Evolutionary conservation across 2,888 invertebrate genomes (phyloP).

Genomic region (Drosophila prostipennis): DNA sequence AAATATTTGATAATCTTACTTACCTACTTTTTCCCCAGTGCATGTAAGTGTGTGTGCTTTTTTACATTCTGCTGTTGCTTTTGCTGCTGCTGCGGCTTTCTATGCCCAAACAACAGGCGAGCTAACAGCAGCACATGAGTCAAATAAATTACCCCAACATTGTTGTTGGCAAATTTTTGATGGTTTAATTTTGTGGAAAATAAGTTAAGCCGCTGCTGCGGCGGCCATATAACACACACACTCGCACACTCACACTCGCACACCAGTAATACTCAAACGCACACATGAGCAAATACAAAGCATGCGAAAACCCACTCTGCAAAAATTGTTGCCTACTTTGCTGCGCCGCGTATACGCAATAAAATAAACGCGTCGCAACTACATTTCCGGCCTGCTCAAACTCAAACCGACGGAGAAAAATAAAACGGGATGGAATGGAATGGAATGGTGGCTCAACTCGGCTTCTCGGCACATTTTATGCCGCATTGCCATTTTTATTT

Average conservation of each 20-base stretch:
- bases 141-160: constrained; percentile 79
- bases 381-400: constrained; percentile 64
- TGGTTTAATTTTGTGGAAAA: constrained; percentile 82
- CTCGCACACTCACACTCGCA: constrained; percentile 4
- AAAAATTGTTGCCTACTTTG: constrained; percentile 69
- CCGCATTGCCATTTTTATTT: constrained; percentile 80
- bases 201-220: constrained; percentile 78
- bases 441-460: constrained; percentile 27
- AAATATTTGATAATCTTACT: no score
- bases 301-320: constrained; percentile 25
- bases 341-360: constrained; percentile 71
- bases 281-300: constrained; percentile 44
- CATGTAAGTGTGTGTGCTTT: constrained; percentile 29
- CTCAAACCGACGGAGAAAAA: constrained; percentile 11
- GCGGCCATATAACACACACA: constrained; percentile 63
- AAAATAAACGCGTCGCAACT: constrained; percentile 75
- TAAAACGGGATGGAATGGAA: constrained; percentile 7
- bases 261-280: constrained; percentile 23
- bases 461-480: constrained; percentile 67
- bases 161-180: constrained; percentile 81
- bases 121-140: constrained; percentile 69
- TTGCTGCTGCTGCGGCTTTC: constrained; percentile 56
- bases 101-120: constrained; percentile 66
- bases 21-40: constrained; percentile 3
- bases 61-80: constrained; percentile 30